These are phyloP conservation scores for Menidia menidia DNA, from an alignment of 2,797 vertebrate genomes.

Conservation along the genomic window DNA sequence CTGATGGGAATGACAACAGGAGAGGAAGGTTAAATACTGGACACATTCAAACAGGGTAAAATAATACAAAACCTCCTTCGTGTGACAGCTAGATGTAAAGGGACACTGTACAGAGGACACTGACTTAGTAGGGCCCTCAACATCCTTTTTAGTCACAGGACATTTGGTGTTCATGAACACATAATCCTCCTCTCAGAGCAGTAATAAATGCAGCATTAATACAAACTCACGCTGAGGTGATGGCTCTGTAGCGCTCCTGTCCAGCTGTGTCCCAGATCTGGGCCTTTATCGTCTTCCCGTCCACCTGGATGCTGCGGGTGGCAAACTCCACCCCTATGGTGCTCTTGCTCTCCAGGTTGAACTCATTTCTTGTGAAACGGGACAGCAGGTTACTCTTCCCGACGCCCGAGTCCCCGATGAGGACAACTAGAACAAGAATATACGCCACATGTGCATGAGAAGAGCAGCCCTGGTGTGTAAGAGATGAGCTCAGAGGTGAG, in stretches of 20 bases:
- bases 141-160: not conserved
- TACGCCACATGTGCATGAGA: not conserved
- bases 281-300: constrained; percentile 94
- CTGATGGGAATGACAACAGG: constrained; percentile 65
- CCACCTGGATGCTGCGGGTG: constrained; percentile 96
- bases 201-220: not conserved
- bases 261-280: constrained; percentile 98
- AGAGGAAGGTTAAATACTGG: not conserved
- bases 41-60: too few species aligned
- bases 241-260: constrained; percentile 96
- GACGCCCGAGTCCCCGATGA: constrained; percentile 96
- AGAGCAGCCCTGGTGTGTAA: not conserved
- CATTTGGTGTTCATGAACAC: not conserved
- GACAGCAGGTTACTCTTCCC: constrained; percentile 97
- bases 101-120: not conserved
- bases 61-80: too few species aligned
- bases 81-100: not conserved
- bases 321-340: constrained; percentile 98
- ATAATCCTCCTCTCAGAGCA: not conserved
- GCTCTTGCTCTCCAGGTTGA: constrained; percentile 98
- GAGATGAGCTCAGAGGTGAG: not conserved
- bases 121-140: not conserved
- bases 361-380: constrained; percentile 96
- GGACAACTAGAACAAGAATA: constrained; percentile 83
- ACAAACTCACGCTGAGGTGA: constrained; percentile 93